Evolutionary conservation across 2,797 vertebrate species (phyloP).

Genomic region (Silurus aristotelis): DNA sequence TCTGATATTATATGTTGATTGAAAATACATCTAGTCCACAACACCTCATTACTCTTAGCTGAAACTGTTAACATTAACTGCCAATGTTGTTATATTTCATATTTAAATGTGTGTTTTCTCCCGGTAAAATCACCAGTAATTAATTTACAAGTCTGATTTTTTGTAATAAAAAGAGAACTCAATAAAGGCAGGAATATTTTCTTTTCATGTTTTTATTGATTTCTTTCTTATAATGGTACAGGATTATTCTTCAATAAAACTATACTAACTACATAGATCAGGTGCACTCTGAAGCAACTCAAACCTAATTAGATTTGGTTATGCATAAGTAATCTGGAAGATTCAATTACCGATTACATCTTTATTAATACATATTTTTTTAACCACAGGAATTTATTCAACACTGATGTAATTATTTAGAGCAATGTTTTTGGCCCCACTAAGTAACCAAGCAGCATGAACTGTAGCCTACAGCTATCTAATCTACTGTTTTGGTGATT

Average conservation of each 20-base stretch:
- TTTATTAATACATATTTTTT: neutral
- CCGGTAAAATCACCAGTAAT: neutral
- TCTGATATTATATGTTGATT: neutral
- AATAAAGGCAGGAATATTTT: neutral
- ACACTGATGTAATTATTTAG: conserved; percentile 16
- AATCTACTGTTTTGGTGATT: conserved; percentile 19
- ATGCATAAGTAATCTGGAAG: neutral
- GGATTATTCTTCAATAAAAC: neutral
- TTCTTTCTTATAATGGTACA: conserved; percentile 4
- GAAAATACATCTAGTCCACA: neutral
- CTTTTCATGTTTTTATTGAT: neutral
- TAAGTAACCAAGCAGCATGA: conserved; percentile 11
- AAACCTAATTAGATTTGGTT: neutral
- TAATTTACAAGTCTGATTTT: neutral
- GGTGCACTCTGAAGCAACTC: neutral
- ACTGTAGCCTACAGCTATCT: conserved; percentile 5
- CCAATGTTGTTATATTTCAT: neutral
- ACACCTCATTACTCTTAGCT: neutral
- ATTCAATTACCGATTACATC: conserved; percentile 20
- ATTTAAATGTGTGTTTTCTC: neutral
- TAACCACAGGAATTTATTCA: conserved; percentile 8
- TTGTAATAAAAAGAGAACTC: neutral
- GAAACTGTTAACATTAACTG: neutral
- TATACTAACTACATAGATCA: neutral
- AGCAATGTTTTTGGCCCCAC: conserved; percentile 13